Conservation (phyloP, 2,888 invertebrate species). For the Eulithis prunata region DNA sequence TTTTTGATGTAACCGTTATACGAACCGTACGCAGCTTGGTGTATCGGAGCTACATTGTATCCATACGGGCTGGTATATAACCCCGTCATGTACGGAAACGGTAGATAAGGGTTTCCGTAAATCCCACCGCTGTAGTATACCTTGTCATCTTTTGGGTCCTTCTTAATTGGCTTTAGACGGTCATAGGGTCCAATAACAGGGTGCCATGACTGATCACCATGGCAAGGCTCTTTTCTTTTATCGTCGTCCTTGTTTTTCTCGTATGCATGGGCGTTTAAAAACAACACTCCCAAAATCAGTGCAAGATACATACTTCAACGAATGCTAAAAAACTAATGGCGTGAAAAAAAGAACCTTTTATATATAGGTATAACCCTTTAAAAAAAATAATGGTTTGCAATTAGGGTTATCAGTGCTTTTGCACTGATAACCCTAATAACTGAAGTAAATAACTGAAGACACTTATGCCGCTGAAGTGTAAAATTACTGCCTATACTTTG, state of each 20-base stretch:
- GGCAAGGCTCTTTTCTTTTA: constrained; percentile 33
- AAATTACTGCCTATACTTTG: constrained; percentile 24
- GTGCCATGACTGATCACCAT: constrained; percentile 42
- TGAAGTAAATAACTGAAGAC: constrained; percentile 18
- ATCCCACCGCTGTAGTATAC: constrained; percentile 43
- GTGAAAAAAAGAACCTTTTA: constrained; percentile 9
- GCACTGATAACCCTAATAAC: too few relatives aligned
- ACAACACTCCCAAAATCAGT: constrained; percentile 29
- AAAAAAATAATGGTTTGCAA: constrained; percentile 37
- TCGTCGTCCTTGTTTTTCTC: constrained; percentile 20
- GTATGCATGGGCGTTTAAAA: constrained; percentile 15
- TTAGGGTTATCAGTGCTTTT: constrained; percentile 55
- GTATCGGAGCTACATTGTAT: constrained; percentile 38
- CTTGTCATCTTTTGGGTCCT: constrained; percentile 57
- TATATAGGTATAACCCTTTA: constrained; percentile 24
- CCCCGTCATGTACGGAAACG: constrained; percentile 39
- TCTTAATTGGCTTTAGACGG: constrained; percentile 53
- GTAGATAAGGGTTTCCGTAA: constrained; percentile 43
- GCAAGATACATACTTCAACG: constrained; percentile 35
- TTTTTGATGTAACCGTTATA: constrained; percentile 50
- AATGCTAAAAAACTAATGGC: constrained; percentile 17
- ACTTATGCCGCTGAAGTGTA: constrained; percentile 22
- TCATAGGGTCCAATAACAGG: constrained; percentile 50
- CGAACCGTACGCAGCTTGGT: constrained; percentile 36
- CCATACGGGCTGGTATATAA: constrained; percentile 56